These are phyloP conservation scores for Tragelaphus eurycerus DNA, from an alignment of 2,797 vertebrate species.

Conservation along the genomic window DNA sequence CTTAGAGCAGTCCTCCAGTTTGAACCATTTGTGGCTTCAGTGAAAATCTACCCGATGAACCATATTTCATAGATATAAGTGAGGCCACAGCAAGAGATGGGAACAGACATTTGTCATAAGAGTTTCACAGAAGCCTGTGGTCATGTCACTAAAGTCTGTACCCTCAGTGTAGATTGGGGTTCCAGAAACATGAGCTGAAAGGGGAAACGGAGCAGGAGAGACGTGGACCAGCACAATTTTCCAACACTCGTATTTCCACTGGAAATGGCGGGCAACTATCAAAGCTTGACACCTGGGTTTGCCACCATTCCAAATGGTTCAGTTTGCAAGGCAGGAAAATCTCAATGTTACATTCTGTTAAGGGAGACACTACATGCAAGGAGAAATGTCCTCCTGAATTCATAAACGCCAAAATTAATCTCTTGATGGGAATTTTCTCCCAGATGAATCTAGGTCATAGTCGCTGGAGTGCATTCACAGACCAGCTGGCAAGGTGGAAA, in stretches of 20 bases:
- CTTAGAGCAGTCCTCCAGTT: background rate
- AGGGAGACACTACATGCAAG: background rate
- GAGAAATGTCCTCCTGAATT: background rate
- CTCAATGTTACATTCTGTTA: background rate
- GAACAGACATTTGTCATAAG: background rate
- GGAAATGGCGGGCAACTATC: background rate
- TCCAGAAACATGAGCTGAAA: background rate
- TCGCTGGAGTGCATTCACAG: rapidly evolving
- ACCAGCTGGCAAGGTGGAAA: background rate
- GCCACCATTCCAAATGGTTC: background rate
- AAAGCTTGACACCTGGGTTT: background rate
- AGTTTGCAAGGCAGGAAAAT: background rate
- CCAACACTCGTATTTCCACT: background rate
- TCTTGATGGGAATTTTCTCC: background rate
- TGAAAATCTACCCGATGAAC: background rate
- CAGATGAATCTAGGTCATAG: background rate
- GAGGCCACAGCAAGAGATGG: background rate
- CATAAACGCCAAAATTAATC: background rate
- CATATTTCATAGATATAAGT: background rate
- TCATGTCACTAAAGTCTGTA: background rate
- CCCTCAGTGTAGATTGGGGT: background rate
- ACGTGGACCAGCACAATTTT: too few relatives aligned
- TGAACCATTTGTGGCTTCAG: background rate
- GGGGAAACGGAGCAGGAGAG: background rate
- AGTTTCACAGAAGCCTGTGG: background rate